Conservation (phyloP, 1,140 invertebrate species). For the Papilio machaon region DNA sequence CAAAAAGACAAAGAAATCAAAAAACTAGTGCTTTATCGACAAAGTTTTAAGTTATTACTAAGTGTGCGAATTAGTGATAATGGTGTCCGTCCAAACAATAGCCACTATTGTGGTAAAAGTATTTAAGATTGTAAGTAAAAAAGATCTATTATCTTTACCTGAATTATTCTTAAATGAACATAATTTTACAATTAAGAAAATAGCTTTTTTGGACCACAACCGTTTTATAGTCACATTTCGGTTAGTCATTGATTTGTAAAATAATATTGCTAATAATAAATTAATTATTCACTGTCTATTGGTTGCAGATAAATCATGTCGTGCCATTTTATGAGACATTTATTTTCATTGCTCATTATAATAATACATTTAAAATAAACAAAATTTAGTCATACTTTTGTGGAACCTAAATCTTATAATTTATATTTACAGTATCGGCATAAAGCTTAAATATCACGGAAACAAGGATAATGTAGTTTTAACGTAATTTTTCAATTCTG, state of each 20-base stretch:
- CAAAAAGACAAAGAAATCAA: slow-evolving; percentile 46
- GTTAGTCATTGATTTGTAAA: neutral
- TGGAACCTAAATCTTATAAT: too few relatives aligned
- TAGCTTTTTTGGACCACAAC: neutral
- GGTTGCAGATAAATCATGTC: neutral
- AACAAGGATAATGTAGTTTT: too few relatives aligned
- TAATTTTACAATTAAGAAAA: too few relatives aligned
- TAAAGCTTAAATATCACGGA: too few relatives aligned
- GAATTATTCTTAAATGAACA: neutral
- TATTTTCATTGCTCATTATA: neutral
- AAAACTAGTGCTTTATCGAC: slow-evolving; percentile 36
- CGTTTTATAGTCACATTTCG: neutral
- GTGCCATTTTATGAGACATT: neutral
- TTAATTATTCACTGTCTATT: slow-evolving; percentile 8
- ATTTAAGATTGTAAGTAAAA: slow-evolving; percentile 87
- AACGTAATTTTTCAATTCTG: too few relatives aligned
- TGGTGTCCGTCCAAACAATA: slow-evolving; percentile 89
- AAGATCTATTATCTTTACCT: slow-evolving; percentile 12
- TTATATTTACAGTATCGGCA: too few relatives aligned
- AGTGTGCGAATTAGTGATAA: slow-evolving; percentile 74
- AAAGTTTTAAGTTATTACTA: neutral
- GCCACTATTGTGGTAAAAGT: slow-evolving; percentile 89
- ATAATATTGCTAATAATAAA: neutral
- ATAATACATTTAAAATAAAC: neutral
- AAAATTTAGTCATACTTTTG: neutral